Evolutionary conservation across 1,140 invertebrate genomes (phyloP).

Genomic region (Drosophila suzukii): DNA sequence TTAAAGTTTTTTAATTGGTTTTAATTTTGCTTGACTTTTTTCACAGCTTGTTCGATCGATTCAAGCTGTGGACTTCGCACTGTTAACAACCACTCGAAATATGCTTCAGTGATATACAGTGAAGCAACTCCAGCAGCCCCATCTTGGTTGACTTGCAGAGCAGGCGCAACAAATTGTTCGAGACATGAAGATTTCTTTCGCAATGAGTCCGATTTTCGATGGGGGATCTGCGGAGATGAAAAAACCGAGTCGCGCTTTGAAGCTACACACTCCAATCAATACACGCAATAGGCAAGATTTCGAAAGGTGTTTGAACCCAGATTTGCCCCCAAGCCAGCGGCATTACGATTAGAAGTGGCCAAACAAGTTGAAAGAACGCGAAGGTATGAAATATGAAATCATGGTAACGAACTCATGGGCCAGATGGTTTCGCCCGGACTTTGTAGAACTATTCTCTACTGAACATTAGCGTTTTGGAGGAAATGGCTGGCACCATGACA

Average conservation of each 20-base stretch:
- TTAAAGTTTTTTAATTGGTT: background rate
- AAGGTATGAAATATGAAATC: slow-evolving; percentile 60
- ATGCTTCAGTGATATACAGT: slow-evolving; percentile 37
- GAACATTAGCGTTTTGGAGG: slow-evolving; percentile 61
- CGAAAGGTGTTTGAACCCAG: slow-evolving; percentile 78
- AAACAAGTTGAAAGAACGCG: slow-evolving; percentile 60
- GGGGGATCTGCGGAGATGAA: slow-evolving; percentile 40
- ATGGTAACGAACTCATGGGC: slow-evolving; percentile 23
- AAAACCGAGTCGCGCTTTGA: slow-evolving; percentile 22
- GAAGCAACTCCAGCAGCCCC: slow-evolving; percentile 28
- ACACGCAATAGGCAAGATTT: slow-evolving; percentile 71
- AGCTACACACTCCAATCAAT: slow-evolving; percentile 59
- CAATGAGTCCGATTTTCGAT: slow-evolving; percentile 43
- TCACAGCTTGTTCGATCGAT: background rate
- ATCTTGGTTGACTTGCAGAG: slow-evolving; percentile 36
- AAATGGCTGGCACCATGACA: slow-evolving; percentile 55
- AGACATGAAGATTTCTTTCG: slow-evolving; percentile 55
- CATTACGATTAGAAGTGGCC: slow-evolving; percentile 42
- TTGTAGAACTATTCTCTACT: slow-evolving; percentile 36
- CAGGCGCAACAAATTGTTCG: slow-evolving; percentile 54
- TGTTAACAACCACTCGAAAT: slow-evolving; percentile 22
- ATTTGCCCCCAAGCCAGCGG: slow-evolving; percentile 44
- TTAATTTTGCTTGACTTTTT: too few relatives aligned
- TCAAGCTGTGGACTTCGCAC: slow-evolving; percentile 15
- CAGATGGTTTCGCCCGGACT: slow-evolving; percentile 36